Conservation (phyloP, 1,140 invertebrate genomes). For the Nasonia giraulti region DNA sequence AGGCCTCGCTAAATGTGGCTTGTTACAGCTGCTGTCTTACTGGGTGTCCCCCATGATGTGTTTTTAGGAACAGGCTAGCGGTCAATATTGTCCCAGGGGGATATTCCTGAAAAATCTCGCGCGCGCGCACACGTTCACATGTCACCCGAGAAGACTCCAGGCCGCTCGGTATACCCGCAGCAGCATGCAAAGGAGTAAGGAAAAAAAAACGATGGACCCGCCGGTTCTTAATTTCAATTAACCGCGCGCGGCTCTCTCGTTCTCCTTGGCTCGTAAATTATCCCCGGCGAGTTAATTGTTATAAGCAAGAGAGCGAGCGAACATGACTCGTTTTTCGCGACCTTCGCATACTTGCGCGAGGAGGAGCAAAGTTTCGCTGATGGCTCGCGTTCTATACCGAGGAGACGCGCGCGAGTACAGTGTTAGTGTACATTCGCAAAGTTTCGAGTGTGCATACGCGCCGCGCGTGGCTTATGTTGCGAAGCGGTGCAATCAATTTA, state of each 20-base stretch:
- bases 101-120: too few species aligned
- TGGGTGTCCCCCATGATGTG: too few species aligned
- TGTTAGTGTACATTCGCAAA: background rate
- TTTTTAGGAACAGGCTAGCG: too few species aligned
- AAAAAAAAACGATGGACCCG: conserved; percentile 46
- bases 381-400: background rate
- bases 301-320: background rate
- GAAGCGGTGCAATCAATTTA: conserved; percentile 21
- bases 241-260: background rate
- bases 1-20: background rate
- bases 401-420: too few species aligned
- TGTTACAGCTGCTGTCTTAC: too few species aligned
- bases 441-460: background rate
- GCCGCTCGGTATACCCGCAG: background rate
- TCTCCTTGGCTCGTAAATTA: conserved; percentile 40
- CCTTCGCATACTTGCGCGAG: background rate
- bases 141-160: too few species aligned
- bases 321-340: conserved; percentile 19
- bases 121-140: too few species aligned
- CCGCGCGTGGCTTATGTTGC: background rate
- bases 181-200: background rate
- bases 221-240: conserved; percentile 51
- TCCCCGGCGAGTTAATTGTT: conserved; percentile 36
- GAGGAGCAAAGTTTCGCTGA: conserved; percentile 23
- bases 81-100: too few species aligned